These are phyloP conservation scores for Isurus oxyrinchus DNA, from an alignment of 2,113 vertebrate species.

Conservation along the genomic window DNA sequence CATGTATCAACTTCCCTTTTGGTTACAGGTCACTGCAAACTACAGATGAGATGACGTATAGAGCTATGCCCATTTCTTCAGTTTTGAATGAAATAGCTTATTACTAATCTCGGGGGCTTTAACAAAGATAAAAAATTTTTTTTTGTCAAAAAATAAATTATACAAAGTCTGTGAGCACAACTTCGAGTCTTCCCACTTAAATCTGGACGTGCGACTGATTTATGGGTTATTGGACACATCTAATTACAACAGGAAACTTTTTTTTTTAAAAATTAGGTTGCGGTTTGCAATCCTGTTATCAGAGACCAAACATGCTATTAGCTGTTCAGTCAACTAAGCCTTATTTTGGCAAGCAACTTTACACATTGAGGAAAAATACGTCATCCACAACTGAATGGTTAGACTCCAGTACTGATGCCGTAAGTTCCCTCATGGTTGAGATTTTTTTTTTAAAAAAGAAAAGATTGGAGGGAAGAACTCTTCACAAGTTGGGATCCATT, in stretches of 20 bases:
- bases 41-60: not conserved
- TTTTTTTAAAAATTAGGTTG: not conserved
- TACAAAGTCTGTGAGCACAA: not conserved
- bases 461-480: not conserved
- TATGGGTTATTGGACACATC: not conserved
- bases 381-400: not conserved
- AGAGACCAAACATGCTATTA: conserved; percentile 13
- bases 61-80: not conserved
- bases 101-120: not conserved
- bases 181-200: not conserved
- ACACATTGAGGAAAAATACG: not conserved
- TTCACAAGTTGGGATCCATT: not conserved
- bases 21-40: not conserved
- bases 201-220: not conserved
- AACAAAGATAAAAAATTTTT: not conserved
- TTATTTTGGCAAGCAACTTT: not conserved
- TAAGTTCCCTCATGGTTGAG: not conserved
- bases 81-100: not conserved
- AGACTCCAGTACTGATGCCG: not conserved
- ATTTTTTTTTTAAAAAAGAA: not conserved
- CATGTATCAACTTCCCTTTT: not conserved
- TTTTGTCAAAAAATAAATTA: not conserved
- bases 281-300: conserved; percentile 14
- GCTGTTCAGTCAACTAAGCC: not conserved
- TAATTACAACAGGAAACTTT: conserved; percentile 24